Percentiles rank a stretch among this genome's conserved stretches.
phyloP scores from a whole-genome alignment of 2,888 invertebrate species.

The Hyposoter didymator region DNA sequence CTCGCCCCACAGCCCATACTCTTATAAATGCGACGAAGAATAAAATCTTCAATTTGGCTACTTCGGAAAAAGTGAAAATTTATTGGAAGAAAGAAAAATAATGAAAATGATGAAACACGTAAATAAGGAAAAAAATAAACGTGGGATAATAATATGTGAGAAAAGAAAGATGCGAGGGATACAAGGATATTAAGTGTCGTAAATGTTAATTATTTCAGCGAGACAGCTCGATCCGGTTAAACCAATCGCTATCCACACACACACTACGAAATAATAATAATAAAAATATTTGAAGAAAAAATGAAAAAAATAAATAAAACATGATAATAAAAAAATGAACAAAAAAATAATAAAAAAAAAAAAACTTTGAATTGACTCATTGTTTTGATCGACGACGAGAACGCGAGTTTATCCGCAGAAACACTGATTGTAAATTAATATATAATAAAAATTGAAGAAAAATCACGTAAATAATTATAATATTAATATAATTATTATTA shows the following conservation, averaged over 20 bases:
- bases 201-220: slow-evolving; percentile 70
- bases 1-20: background rate
- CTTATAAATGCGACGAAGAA: background rate
- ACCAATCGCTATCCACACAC: slow-evolving; percentile 57
- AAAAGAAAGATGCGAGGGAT: slow-evolving; percentile 58
- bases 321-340: slow-evolving; percentile 18
- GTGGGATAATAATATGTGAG: slow-evolving; percentile 15
- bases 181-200: slow-evolving; percentile 65
- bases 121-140: background rate
- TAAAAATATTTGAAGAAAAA: slow-evolving; percentile 31
- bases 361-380: slow-evolving; percentile 73
- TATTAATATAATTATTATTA: slow-evolving; percentile 50
- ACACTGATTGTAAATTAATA: slow-evolving; percentile 73
- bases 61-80: slow-evolving; percentile 15
- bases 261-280: slow-evolving; percentile 54
- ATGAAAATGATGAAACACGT: slow-evolving; percentile 47
- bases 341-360: slow-evolving; percentile 42
- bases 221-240: slow-evolving; percentile 55
- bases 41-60: slow-evolving; percentile 64
- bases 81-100: slow-evolving; percentile 32
- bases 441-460: slow-evolving; percentile 68
- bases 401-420: slow-evolving; percentile 62
- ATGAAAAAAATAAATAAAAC: slow-evolving; percentile 23
- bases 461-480: slow-evolving; percentile 68
- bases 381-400: slow-evolving; percentile 70